These are phyloP conservation scores for Phaedon cochleariae DNA, from an alignment of 2,888 invertebrate species.

Conservation along the genomic window DNA sequence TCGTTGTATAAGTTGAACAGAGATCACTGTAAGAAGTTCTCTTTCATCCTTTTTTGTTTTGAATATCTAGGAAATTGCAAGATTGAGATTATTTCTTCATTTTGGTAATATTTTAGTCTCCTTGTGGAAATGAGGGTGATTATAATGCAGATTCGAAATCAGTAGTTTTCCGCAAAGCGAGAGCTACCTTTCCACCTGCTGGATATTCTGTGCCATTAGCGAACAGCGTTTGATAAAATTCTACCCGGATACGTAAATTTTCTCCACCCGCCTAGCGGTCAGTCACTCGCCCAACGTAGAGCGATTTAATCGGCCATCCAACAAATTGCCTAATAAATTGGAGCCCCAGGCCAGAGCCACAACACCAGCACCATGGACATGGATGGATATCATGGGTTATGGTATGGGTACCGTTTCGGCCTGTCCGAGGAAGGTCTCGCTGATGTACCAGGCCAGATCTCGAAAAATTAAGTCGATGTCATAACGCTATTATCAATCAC, in stretches of 20 bases:
- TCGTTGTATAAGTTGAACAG: too few species aligned
- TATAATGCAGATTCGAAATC: too few species aligned
- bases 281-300: conserved; percentile 20
- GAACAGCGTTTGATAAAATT: not conserved
- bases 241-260: conserved; percentile 19
- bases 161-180: not conserved
- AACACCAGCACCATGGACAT: not conserved
- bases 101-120: too few species aligned
- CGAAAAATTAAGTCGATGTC: not conserved
- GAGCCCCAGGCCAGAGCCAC: conserved; percentile 30
- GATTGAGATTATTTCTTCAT: too few species aligned
- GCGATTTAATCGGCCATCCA: conserved; percentile 30
- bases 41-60: too few species aligned
- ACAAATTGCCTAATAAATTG: conserved; percentile 38
- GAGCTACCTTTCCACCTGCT: not conserved
- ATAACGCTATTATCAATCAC: too few species aligned
- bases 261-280: conserved; percentile 5
- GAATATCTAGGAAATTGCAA: too few species aligned
- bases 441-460: conserved; percentile 9
- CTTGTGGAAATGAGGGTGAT: too few species aligned
- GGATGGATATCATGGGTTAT: conserved; percentile 24
- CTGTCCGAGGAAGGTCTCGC: conserved; percentile 5
- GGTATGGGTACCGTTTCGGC: conserved; percentile 9
- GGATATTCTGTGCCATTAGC: not conserved
- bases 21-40: too few species aligned